Evolutionary conservation across 2,888 invertebrate genomes (phyloP), one percentile per base, ranked within the genome.

Genomic region (Drosophila fulvimacula): DNA sequence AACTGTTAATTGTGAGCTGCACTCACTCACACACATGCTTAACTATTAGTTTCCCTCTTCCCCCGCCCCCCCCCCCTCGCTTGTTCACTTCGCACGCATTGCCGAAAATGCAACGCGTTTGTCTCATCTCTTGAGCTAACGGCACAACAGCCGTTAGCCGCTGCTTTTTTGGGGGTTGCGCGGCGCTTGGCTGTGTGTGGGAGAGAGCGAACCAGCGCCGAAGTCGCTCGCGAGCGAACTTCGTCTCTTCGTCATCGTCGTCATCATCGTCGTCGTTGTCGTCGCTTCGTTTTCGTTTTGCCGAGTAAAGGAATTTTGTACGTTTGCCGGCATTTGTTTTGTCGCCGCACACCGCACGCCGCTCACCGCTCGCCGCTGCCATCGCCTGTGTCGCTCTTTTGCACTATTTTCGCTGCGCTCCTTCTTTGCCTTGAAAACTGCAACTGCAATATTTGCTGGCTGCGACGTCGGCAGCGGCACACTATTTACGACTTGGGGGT

Each of bases 261-360:
- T 41, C 7, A 15, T 52, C 1, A 1, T 10, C 41, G 42, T 46
- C 27, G 46, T 30, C 46, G 27, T 60, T 38, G 48, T n/a, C 19
- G 49, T 44, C 39, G 60, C 44, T 32, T 67, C 51, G 60, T 63
- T 59, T 58, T 73, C 74, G 66, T 69, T 72, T 69, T 75, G 52
- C 83, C 84, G 82, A 86, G 89, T 76, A 69, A 85, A 88, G 85
- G 85, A 88, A 85, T 85, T 88, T 73, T 67, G 66, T 34, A 72
- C 58, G 60, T 63, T 65, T 78, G 83, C 83, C 87, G 85, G 87
- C 65, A 81, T 83, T 86, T 83, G 71, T 51, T 64, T 64, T 69
- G 67, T 53, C 60, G 64, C 58, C 66, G 80, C 36, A n/a, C 58
- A 53, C 19, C 24, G 56, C 32, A n/a, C 21, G 56, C 7, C 21